Evolutionary conservation across 1,140 invertebrate species (phyloP).

Genomic region (Oryctes rhinoceros): DNA sequence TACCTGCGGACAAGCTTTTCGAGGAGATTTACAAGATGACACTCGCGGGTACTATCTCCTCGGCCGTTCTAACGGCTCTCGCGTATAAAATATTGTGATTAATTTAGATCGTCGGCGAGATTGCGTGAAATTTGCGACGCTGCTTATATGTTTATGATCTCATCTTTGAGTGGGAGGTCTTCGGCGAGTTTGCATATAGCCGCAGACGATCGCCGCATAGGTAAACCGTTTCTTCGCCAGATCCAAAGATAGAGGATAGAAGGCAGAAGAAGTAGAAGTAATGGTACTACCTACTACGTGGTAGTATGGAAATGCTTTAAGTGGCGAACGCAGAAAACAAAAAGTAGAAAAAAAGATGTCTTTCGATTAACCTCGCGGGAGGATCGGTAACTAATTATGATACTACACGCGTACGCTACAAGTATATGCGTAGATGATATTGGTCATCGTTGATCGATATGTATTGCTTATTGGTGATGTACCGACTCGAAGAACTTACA

Average conservation of each 20-base stretch:
- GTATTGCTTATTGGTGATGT: too few relatives aligned
- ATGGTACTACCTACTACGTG: slow-evolving; percentile 2
- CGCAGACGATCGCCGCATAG: neutral
- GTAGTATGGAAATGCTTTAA: neutral
- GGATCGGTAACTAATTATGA: too few relatives aligned
- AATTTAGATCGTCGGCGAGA: slow-evolving; percentile 43
- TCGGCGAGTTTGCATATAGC: slow-evolving; percentile 41
- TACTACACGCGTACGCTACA: too few relatives aligned
- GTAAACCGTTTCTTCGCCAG: slow-evolving; percentile 24
- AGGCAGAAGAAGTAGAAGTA: slow-evolving; percentile 12
- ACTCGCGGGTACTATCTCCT: slow-evolving; percentile 24
- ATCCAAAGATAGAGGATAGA: neutral
- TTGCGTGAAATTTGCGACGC: slow-evolving; percentile 43
- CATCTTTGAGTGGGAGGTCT: slow-evolving; percentile 42
- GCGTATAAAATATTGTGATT: slow-evolving; percentile 44
- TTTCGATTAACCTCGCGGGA: slow-evolving; percentile 2
- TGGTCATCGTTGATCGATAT: too few relatives aligned
- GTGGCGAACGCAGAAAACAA: neutral
- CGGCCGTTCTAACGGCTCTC: slow-evolving; percentile 39
- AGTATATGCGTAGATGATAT: too few relatives aligned
- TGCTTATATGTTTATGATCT: slow-evolving; percentile 42
- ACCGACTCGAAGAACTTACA: too few relatives aligned
- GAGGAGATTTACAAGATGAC: slow-evolving; percentile 33
- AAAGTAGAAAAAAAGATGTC: neutral
- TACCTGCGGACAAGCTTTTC: slow-evolving; percentile 38